Evolutionary conservation across 2,113 vertebrate species (phyloP).

Genomic region (Gallinago jamesoni): DNA sequence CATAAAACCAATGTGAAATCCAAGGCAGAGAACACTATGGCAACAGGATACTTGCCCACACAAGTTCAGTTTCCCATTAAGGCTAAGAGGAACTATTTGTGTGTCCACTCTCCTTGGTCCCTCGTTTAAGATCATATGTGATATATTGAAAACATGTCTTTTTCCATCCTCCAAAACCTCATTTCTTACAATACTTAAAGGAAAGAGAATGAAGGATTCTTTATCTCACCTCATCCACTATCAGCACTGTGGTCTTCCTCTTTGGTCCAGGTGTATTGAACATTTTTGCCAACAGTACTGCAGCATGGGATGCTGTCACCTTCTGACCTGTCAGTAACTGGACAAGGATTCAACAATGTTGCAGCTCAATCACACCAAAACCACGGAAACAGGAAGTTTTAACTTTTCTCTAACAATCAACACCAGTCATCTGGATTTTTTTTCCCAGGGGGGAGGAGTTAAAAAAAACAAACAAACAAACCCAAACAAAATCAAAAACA

Average conservation of each 20-base stretch:
- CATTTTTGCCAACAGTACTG: conserved; percentile 84
- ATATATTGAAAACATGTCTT: not conserved
- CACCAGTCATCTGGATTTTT: not conserved
- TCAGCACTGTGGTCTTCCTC: conserved; percentile 85
- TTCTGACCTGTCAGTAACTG: conserved; percentile 92
- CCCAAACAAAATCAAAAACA: no score
- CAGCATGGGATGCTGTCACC: conserved; percentile 88
- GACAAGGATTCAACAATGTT: not conserved
- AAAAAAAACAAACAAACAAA: not conserved
- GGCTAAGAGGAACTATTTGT: not conserved
- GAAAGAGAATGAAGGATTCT: not conserved
- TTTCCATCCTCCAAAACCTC: not conserved
- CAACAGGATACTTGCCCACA: not conserved
- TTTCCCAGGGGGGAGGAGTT: fast-evolving
- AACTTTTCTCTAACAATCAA: not conserved
- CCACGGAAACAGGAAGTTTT: not conserved
- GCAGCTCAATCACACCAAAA: not conserved
- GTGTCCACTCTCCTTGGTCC: not conserved
- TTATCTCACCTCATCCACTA: conserved; percentile 90
- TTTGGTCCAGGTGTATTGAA: conserved; percentile 81
- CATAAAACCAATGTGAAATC: not conserved
- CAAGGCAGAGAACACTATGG: not conserved
- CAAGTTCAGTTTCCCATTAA: not conserved
- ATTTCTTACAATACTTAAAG: not conserved
- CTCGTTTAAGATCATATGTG: not conserved